Percentiles rank a stretch among this genome's conserved stretches.
Evolutionary conservation across 2,888 invertebrate species (phyloP).

Genomic region (Hirtodrosophila histrioides): DNA sequence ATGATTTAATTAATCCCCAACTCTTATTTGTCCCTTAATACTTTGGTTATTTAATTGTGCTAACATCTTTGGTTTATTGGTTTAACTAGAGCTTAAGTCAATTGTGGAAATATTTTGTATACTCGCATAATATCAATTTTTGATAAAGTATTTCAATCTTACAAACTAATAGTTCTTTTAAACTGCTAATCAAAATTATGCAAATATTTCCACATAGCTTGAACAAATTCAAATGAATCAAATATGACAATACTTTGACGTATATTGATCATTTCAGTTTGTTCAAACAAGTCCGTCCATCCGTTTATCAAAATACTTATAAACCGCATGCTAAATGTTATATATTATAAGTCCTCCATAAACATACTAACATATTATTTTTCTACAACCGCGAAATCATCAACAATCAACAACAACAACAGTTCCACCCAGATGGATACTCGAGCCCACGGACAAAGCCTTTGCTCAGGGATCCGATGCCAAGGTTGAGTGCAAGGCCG

Average conservation of each 20-base stretch:
- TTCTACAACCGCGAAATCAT: constrained; percentile 15
- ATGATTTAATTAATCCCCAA: constrained; percentile 58
- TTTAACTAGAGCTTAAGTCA: constrained; percentile 62
- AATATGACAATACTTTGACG: constrained; percentile 1
- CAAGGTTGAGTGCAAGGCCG: constrained; percentile 97
- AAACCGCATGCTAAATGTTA: constrained; percentile 73
- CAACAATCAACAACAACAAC: constrained; percentile 50
- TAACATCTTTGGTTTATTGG: constrained; percentile 61
- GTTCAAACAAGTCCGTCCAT: constrained; percentile 70
- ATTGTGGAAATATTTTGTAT: constrained; percentile 59
- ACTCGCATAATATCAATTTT: no score
- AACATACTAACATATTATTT: constrained; percentile 68
- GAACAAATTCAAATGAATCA: constrained; percentile 50
- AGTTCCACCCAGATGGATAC: constrained; percentile 98
- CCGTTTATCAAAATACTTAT: constrained; percentile 46
- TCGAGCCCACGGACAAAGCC: constrained; percentile 97
- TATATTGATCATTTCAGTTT: constrained; percentile 57
- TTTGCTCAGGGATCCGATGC: constrained; percentile 97
- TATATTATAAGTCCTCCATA: neutral
- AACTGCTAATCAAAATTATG: neutral
- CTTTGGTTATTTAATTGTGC: constrained; percentile 72
- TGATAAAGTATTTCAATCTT: no score
- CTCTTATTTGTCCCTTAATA: constrained; percentile 78
- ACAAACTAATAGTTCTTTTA: neutral
- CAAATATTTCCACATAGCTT: constrained; percentile 44